These are phyloP conservation scores for Cryptoblepharus egeriae DNA, from an alignment of 2,797 vertebrate genomes.

Conservation along the genomic window DNA sequence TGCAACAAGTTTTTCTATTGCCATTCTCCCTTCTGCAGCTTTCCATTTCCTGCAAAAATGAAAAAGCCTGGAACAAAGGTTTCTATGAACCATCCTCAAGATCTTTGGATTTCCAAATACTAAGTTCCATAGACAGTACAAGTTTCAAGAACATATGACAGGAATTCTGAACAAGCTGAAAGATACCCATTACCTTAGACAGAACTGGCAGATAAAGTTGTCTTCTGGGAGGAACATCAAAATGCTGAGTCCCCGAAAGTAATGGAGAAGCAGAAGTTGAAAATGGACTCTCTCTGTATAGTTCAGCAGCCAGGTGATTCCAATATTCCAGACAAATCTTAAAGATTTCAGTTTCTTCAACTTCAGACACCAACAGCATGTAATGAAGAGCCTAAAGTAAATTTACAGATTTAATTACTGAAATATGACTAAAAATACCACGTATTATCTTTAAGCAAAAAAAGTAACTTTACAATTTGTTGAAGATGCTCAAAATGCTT, in stretches of 20 bases:
- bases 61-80: background rate
- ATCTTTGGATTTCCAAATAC: background rate
- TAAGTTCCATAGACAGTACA: background rate
- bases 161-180: background rate
- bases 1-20: no score
- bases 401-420: constrained; percentile 14
- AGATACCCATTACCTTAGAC: constrained; percentile 85
- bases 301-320: constrained; percentile 96
- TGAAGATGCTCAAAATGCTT: background rate
- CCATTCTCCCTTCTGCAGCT: no score
- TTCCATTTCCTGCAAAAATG: background rate
- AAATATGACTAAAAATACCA: background rate
- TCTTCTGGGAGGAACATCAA: constrained; percentile 93
- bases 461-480: background rate
- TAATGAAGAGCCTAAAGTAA: constrained; percentile 87
- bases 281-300: constrained; percentile 95
- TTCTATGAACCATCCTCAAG: background rate
- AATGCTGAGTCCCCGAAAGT: constrained; percentile 94
- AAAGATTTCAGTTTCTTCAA: constrained; percentile 98
- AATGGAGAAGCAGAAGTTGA: constrained; percentile 92
- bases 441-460: background rate
- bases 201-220: constrained; percentile 94
- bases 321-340: constrained; percentile 98
- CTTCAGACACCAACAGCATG: constrained; percentile 96
- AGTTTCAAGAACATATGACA: background rate